A percentile compares a stretch with the other conserved stretches of the same genome.
These are phyloP conservation scores for Rotaria sp. DNA, from an alignment of 2,888 invertebrate genomes.

Conservation along the genomic window DNA sequence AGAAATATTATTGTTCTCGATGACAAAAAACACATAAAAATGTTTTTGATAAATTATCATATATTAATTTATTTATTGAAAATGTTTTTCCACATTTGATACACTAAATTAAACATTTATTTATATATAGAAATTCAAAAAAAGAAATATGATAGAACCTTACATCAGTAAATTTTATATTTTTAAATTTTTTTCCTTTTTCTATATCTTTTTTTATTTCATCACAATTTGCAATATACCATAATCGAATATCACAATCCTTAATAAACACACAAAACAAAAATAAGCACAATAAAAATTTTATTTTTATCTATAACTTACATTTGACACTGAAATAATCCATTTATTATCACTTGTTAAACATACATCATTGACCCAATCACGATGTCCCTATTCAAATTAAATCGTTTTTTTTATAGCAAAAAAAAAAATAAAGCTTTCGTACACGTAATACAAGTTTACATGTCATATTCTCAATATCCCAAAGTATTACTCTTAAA, in stretches of 20 bases:
- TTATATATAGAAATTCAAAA: too few species aligned
- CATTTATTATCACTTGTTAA: slow-evolving; percentile 50
- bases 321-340: slow-evolving; percentile 52
- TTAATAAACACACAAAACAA: neutral
- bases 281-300: neutral
- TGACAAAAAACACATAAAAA: too few species aligned
- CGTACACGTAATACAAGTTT: slow-evolving; percentile 47
- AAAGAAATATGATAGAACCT: neutral
- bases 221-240: slow-evolving; percentile 38
- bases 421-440: too few species aligned
- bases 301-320: slow-evolving; percentile 41
- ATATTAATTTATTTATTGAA: too few species aligned
- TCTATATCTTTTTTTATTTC: slow-evolving; percentile 33
- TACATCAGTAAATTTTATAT: slow-evolving; percentile 28
- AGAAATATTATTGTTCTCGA: too few species aligned
- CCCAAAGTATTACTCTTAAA: slow-evolving; percentile 51
- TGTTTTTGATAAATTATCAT: too few species aligned
- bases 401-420: neutral
- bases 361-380: slow-evolving; percentile 52
- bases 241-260: slow-evolving; percentile 32
- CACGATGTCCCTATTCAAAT: slow-evolving; percentile 50
- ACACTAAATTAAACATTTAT: too few species aligned
- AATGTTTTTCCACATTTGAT: too few species aligned
- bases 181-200: slow-evolving; percentile 27
- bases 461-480: slow-evolving; percentile 49